Evolutionary conservation across 2,113 vertebrate genomes (phyloP).

Genomic region (Onychorhynchus coronatus): DNA sequence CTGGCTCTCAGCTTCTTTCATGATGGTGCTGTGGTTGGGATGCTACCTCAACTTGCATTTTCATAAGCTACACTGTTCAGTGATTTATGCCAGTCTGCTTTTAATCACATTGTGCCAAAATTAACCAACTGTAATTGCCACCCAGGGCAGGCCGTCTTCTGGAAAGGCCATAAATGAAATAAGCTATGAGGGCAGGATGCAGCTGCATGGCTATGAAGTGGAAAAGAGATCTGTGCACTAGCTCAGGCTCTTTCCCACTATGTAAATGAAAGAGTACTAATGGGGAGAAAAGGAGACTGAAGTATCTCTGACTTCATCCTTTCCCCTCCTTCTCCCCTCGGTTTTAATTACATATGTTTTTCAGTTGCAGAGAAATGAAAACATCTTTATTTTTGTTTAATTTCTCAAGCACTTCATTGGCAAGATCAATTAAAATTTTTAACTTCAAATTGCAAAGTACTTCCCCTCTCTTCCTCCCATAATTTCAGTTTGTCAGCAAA

Average conservation of each 20-base stretch:
- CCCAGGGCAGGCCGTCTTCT: not conserved
- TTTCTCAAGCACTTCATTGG: not conserved
- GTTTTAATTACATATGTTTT: not conserved
- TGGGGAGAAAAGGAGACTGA: not conserved
- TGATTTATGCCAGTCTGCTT: constrained; percentile 55
- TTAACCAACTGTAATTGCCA: constrained; percentile 28
- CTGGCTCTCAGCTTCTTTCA: constrained; percentile 37
- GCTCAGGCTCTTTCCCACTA: accelerated
- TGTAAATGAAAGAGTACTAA: not conserved
- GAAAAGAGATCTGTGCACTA: not conserved
- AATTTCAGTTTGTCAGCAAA: constrained; percentile 57
- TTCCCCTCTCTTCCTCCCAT: not conserved
- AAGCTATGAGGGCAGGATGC: not conserved
- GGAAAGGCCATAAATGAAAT: constrained; percentile 28
- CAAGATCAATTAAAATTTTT: not conserved
- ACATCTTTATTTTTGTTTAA: not conserved
- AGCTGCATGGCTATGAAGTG: not conserved
- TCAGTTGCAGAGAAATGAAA: constrained; percentile 17
- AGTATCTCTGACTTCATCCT: not conserved
- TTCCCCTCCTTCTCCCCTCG: not conserved
- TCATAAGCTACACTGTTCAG: not conserved
- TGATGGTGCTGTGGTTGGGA: not conserved
- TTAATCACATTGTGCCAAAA: constrained; percentile 52
- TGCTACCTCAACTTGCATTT: constrained; percentile 31
- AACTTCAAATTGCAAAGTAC: not conserved